Evolutionary conservation across 1,140 invertebrate genomes (phyloP), one percentile per base, ranked within the genome.

Genomic region (Papilio glaucus): DNA sequence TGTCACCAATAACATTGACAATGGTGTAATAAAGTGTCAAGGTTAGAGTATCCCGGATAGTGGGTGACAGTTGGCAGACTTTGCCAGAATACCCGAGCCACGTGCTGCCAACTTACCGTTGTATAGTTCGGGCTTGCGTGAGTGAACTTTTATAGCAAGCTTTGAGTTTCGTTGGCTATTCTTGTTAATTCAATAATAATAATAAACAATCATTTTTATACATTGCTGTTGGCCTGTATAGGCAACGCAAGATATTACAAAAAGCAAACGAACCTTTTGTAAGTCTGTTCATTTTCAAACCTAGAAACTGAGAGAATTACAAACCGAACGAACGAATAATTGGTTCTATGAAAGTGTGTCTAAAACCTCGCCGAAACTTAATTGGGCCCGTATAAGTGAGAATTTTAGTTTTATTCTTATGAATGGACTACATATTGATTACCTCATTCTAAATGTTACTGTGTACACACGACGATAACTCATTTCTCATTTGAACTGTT

Each of bases 11-110:
- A 65, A 21, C 62, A 65, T 65, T 65, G 62, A 39, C 62, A 65
- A 38, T 65, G 62, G 33, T 65, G 62, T 61, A 3, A 33, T 33
- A 33, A 33, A 33, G 57, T 65, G 62, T 65, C 62, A 65, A 65
- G 62, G 62, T 65, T 41, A 39, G 37, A 65, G 33, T 18, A 65
- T 53, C 45, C 45, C 45, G 37, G 62, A 65, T 37, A 12, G 62
- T 39, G 37, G 62, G 7, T 65, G 33, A 39, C 37, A 65, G 13
- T 65, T 65, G 62, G 62, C 62, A 65, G 62, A 65, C 29, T 65
- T 65, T 65, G 62, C 29, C 62, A 12, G 62, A 18, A 9, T 38
- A 62, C 7, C 7, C 13, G 45, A 3, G 18, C 45, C 26, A 62
- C 37, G n/a, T 18, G 37, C 24, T 65, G 62, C 62, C 62, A 65